Evolutionary conservation across 2,888 invertebrate species (phyloP), one percentile per base, ranked within the genome.

Genomic region (Ophraella communa): DNA sequence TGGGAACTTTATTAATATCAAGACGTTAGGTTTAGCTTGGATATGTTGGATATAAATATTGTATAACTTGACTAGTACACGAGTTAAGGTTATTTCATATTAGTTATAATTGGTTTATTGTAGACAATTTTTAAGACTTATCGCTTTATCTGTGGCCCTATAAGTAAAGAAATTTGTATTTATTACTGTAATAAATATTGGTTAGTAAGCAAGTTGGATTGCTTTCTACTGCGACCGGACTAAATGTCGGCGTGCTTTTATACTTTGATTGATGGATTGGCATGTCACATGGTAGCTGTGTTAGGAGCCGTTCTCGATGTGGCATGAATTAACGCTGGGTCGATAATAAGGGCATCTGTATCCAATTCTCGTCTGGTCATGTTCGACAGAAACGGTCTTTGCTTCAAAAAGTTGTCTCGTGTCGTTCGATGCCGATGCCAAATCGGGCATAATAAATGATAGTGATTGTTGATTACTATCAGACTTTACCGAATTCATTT

Each of bases 231-330:
- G 20, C 33, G 42, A 52, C 59, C 44, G 59, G 24, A 42, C 59
- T 60, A 60, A 60, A 66, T 69, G 47, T 73, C 76, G 76, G 76
- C 73, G 73, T 57, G 71, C 74, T 76, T n/a, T 77, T 76, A 73
- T 74, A 65, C 74, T 70, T 76, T 77, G 77, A 77, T 78, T 77
- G 77, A 78, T 77, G 76, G 75, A 77, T 76, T 74, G 76, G 75
- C 74, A 66, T 76, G 77, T 78, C 75, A 76, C 74, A 75, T 71
- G 73, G 70, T 71, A 64, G 71, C 73, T 75, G 74, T 74, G 74
- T 74, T 73, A 71, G 68, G 54, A 72, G 71, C 71, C 72, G 67
- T 62, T 70, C 65, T 68, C 66, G 71, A 72, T 72, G 75, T 71
- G 70, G 68, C 68, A 71, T 76, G 74, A 75, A 76, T 77, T 76